Conservation (phyloP, 2,113 vertebrate genomes). For the Aleadryas rufinucha region DNA sequence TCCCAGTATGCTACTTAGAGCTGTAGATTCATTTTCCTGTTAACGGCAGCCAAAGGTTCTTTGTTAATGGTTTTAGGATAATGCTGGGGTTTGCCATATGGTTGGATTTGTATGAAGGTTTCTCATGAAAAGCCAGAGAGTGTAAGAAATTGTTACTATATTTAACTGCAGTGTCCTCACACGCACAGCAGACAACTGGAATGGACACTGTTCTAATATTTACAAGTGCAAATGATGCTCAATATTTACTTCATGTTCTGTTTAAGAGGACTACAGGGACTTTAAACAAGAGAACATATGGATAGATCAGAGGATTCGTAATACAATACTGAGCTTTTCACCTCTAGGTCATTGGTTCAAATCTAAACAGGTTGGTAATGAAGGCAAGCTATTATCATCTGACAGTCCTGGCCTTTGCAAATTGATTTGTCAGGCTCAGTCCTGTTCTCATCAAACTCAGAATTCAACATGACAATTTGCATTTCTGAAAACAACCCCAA, state of each 20-base stretch:
- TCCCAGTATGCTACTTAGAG: neutral
- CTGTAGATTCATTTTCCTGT: neutral
- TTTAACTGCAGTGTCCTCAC: constrained; percentile 38
- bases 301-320: constrained; percentile 7
- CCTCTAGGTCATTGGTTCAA: constrained; percentile 14
- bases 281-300: constrained; percentile 5
- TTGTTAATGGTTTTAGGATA: constrained; percentile 38
- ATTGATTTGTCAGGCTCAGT: neutral
- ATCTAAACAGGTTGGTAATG: neutral
- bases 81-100: constrained; percentile 40
- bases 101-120: constrained; percentile 6
- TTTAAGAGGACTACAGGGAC: neutral
- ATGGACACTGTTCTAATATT: neutral
- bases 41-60: neutral
- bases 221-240: neutral
- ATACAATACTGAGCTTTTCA: constrained; percentile 4
- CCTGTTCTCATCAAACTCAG: neutral
- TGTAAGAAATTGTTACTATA: constrained; percentile 54
- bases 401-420: neutral
- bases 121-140: constrained; percentile 19
- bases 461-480: neutral
- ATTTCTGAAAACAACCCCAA: neutral
- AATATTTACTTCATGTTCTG: neutral
- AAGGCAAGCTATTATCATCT: neutral
- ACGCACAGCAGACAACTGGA: neutral